Base-by-base conservation (phyloP, 2,797 vertebrate genomes). In the Craterocephalus amniculus region DNA sequence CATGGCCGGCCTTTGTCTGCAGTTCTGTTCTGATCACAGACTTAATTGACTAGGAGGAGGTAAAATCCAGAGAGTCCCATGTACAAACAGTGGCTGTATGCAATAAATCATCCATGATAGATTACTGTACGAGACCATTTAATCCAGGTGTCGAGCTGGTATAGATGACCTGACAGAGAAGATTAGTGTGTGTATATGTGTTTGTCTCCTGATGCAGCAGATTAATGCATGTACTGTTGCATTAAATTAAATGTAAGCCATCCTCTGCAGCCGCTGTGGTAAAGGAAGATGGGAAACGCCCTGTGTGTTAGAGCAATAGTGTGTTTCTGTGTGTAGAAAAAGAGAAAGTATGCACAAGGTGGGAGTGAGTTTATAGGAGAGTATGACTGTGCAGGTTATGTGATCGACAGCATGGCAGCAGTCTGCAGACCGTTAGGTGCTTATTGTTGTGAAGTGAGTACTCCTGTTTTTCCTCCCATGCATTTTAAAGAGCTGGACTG, bases 81-180 rank as follows among this genome's bases (percentile, higher is more conserved):
- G 58, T n/a, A 63, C 80, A 81, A 83, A 88, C 86, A 72, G 63
- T 68, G 38, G 65, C 79, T 32, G 51, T 32, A 34, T 61, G 56
- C 77, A 69, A 38, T 73, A 78, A 72, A 69, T 86, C 84, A 80
- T 38, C 69, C 77, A 6, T 67, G 79, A 81, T 77, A 83, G 85
- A 89, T 91, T 79, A 72, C 63, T 43, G 67, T 56, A 67, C 63
- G 58, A 87, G 78, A 24, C 57, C 62, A 54, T 85, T 72, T 86
- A 87, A 90, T 91, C 87, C 88, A 82, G 71, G 72, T 77, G 73
- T 72, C 61, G 81, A 76, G 74, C 76, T 55, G 67, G 59, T 82
- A 77, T 78, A 49, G 78, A 82, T 80, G 73, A 62, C 72, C 82
- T 81, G 74, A 51, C 70, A 69, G 74, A 66, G 62, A 16, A 74